These are phyloP conservation scores for Parazoanthus swiftii DNA, from an alignment of 92 coral and sea anemone genomes.

Conservation along the genomic window DNA sequence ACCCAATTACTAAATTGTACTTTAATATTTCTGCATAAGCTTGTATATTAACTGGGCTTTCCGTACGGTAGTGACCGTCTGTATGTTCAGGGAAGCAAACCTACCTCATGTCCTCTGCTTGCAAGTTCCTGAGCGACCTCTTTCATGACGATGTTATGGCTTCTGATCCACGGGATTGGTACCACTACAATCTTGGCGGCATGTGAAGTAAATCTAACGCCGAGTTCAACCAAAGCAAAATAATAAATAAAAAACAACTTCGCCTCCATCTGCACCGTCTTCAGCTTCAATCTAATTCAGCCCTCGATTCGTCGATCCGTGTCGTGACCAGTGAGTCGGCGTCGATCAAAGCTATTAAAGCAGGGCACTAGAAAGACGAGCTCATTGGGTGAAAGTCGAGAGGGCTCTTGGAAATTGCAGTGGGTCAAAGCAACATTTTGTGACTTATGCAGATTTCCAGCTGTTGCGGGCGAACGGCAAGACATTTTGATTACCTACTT, in stretches of 20 bases:
- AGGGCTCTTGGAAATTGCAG: too few species aligned
- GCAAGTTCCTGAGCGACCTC: slow-evolving; percentile 1
- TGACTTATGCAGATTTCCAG: too few species aligned
- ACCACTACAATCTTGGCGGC: neutral
- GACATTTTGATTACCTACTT: too few species aligned
- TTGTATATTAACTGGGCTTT: too few species aligned
- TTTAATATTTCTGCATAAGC: too few species aligned
- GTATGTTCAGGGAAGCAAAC: neutral
- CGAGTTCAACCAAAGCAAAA: neutral
- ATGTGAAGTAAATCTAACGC: neutral
- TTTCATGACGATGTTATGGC: slow-evolving; percentile 7
- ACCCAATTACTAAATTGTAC: too few species aligned
- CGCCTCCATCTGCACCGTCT: neutral
- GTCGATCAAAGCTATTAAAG: too few species aligned
- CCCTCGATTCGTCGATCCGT: neutral
- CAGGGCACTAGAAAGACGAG: too few species aligned
- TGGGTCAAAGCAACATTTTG: too few species aligned
- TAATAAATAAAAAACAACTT: neutral
- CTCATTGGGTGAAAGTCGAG: too few species aligned
- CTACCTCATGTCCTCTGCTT: neutral
- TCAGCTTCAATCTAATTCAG: neutral
- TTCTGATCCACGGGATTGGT: neutral
- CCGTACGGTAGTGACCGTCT: neutral
- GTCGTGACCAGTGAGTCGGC: neutral
- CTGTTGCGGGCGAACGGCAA: too few species aligned